Base-by-base conservation (phyloP, 1,140 invertebrate species). In the Gonatopus flavifemur region DNA sequence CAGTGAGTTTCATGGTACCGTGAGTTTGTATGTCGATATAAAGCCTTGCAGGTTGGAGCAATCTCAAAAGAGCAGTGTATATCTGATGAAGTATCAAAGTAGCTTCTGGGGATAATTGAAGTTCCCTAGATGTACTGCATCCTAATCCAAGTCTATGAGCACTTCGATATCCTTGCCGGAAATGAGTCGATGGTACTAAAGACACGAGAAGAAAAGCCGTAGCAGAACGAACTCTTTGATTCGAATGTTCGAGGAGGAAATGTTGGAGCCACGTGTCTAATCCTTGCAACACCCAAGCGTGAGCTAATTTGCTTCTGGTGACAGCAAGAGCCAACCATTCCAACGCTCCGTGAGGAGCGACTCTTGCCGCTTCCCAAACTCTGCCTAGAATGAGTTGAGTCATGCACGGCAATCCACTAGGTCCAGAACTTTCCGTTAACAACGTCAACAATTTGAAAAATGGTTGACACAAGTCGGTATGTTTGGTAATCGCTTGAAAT, bases 281-380 rank as follows among this genome's bases (percentile, higher is more conserved):
- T 10, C 88, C 89, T 62, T 88, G 86, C 8, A 97, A 80, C 0
- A 94, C 91, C 88, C 91, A 95, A 32, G 86, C 82, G 73, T 94
- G 91, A 0, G 91, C 90, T 19, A 93, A 81, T 73, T 94, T 92
- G 73, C 94, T 96, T 30, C 92, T 81, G 1, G 92, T 90, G 3
- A 92, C 84, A 1, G 76, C 76, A 32, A 90, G 72, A 3, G 92
- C 89, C 19, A 97, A 78, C 94, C 94, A 97, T 66, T 96, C 94
- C 3, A 97, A 79, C 33, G 91, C 91, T 13, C 89, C 89, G 70
- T 94, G 90, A 3, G 93, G 91, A 56, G 91, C 93, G 53, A 88
- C 88, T 66, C 95, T 89, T 3, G 90, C 90, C 1, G 89, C 90
- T 73, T 96, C 93, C 91, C 93, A 95, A 37, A 96, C 88, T 13